Percentiles rank a stretch among this genome's conserved stretches.
Evolutionary conservation across 2,113 vertebrate species (phyloP).

Genomic region (Cebidichthys violaceus): DNA sequence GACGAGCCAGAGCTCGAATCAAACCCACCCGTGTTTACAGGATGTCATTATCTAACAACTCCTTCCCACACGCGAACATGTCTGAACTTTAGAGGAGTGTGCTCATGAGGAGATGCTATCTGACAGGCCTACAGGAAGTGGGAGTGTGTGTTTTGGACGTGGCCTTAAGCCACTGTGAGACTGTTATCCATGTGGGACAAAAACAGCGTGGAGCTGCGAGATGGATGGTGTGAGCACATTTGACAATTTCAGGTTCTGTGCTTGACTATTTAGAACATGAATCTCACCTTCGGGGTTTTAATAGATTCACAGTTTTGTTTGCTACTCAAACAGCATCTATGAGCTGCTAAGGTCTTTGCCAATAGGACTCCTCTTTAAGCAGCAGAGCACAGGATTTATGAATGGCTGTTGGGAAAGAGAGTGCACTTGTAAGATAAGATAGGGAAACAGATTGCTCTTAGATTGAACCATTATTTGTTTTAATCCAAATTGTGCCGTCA

Average conservation of each 20-base stretch:
- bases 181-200: slow-evolving; percentile 54
- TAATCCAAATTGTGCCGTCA: slow-evolving; percentile 11
- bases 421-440: slow-evolving; percentile 71
- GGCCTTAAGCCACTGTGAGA: slow-evolving; percentile 37
- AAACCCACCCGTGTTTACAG: slow-evolving; percentile 69
- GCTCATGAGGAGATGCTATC: slow-evolving; percentile 62
- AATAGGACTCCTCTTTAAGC: slow-evolving; percentile 34
- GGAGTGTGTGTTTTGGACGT: slow-evolving; percentile 28
- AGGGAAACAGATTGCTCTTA: slow-evolving; percentile 42
- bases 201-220: slow-evolving; percentile 31
- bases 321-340: slow-evolving; percentile 28
- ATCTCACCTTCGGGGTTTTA: slow-evolving; percentile 4
- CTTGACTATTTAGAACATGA: slow-evolving; percentile 10
- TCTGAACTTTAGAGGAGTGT: slow-evolving; percentile 34
- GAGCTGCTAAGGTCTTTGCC: slow-evolving; percentile 30
- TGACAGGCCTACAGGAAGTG: slow-evolving; percentile 57
- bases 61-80: slow-evolving; percentile 39
- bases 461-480: slow-evolving; percentile 31
- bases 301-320: slow-evolving; percentile 35
- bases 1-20: slow-evolving; percentile 61
- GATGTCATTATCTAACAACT: slow-evolving; percentile 62
- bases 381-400: slow-evolving; percentile 44
- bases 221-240: slow-evolving; percentile 40
- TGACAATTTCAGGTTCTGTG: slow-evolving; percentile 34
- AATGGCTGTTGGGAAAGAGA: slow-evolving; percentile 39